A percentile compares a stretch with the other conserved stretches of the same genome.
Evolutionary conservation across 2,888 invertebrate genomes (phyloP).

Genomic region (Drosophila lutescens): DNA sequence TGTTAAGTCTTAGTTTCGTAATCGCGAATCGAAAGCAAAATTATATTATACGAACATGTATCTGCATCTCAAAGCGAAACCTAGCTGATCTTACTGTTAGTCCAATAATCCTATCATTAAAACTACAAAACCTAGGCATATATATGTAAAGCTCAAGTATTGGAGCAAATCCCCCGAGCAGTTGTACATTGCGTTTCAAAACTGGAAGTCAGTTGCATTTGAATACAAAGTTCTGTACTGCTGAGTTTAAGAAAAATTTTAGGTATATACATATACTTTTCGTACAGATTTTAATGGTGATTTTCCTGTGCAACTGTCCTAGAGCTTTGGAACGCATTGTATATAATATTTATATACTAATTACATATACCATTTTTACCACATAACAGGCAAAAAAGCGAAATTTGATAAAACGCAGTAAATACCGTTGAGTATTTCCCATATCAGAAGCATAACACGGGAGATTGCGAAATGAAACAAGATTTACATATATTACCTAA

Average conservation of each 20-base stretch:
- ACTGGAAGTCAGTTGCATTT: constrained; percentile 1
- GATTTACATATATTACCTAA: constrained; percentile 42
- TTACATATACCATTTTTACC: constrained; percentile 44
- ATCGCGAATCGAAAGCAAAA: constrained; percentile 1
- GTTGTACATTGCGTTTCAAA: constrained; percentile 19
- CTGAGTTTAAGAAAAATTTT: neutral
- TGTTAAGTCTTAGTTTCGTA: constrained; percentile 30
- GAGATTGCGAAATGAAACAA: constrained; percentile 34
- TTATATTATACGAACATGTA: constrained; percentile 37
- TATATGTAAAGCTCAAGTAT: constrained; percentile 47
- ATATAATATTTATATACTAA: constrained; percentile 27
- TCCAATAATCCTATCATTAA: constrained; percentile 52
- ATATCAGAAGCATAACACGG: constrained; percentile 24
- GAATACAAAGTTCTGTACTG: neutral
- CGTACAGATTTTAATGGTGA: neutral
- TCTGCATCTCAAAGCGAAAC: constrained; percentile 39
- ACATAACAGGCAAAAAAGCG: constrained; percentile 18
- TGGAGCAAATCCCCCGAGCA: constrained; percentile 41
- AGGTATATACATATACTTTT: neutral
- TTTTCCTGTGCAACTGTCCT: neutral
- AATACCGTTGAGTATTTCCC: constrained; percentile 28
- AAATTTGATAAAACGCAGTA: constrained; percentile 13
- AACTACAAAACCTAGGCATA: constrained; percentile 30
- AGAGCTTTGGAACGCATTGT: constrained; percentile 19
- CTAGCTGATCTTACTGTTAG: constrained; percentile 47